A percentile compares a stretch with the other conserved stretches of the same genome.
Conservation (phyloP, 37 sponge, comb jelly and placozoan genomes). For the Corticium candelabrum region DNA sequence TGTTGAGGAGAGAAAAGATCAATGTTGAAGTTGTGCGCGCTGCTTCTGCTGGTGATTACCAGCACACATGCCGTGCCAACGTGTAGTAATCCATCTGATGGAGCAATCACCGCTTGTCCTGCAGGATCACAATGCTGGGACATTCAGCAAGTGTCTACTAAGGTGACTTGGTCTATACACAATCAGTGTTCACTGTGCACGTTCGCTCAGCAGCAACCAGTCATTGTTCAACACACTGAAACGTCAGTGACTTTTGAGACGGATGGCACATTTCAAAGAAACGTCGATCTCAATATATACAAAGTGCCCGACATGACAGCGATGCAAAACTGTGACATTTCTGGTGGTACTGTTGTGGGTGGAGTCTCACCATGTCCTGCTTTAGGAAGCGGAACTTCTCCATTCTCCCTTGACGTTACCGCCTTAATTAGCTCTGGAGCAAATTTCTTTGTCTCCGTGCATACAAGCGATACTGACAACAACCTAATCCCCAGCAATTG, state of each 20-base stretch:
- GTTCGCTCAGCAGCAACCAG: not conserved
- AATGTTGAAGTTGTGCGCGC: no score
- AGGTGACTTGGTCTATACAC: not conserved
- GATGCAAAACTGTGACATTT: not conserved
- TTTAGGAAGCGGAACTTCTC: not conserved
- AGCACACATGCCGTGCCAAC: no score
- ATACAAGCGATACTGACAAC: not conserved
- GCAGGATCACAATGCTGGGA: no score
- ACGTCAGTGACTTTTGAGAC: not conserved
- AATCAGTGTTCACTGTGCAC: no score
- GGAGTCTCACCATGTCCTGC: not conserved
- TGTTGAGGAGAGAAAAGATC: no score
- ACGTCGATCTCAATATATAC: not conserved
- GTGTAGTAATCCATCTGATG: no score
- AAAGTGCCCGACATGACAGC: not conserved
- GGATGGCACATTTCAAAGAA: not conserved
- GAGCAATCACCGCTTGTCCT: no score
- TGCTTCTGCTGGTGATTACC: no score
- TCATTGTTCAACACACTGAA: not conserved
- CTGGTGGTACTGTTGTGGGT: not conserved
- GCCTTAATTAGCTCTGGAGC: not conserved
- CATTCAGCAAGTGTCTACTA: no score
- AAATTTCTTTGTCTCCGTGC: not conserved
- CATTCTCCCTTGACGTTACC: not conserved
- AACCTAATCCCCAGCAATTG: not conserved